These are phyloP conservation scores for Python bivittatus DNA, from an alignment of 2,113 vertebrate species.

Conservation along the genomic window DNA sequence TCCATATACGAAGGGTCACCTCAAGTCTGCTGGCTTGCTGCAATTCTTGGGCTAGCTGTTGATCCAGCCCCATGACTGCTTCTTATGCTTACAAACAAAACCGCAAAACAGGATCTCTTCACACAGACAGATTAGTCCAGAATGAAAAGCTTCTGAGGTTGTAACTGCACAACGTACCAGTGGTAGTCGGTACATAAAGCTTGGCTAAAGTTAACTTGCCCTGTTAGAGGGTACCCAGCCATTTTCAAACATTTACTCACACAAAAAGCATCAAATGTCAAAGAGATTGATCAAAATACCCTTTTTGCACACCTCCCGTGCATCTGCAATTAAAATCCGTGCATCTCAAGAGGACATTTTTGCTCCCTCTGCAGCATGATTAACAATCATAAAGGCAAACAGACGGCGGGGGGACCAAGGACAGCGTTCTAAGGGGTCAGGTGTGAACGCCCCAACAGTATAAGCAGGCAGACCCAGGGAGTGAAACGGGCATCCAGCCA, in stretches of 20 bases:
- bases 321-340: not conserved
- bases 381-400: not conserved
- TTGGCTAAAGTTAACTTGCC: not conserved
- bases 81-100: not conserved
- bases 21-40: not conserved
- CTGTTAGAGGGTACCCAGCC: too few species aligned
- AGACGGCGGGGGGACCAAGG: not conserved
- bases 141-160: not conserved
- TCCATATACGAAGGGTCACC: not conserved
- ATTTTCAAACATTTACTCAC: not conserved
- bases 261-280: not conserved
- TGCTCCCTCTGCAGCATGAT: not conserved
- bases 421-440: not conserved
- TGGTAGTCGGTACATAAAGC: not conserved
- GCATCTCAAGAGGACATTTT: not conserved
- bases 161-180: not conserved
- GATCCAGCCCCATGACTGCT: not conserved
- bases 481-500: not conserved
- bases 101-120: not conserved
- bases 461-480: not conserved
- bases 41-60: not conserved
- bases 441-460: too few species aligned
- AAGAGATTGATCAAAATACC: not conserved
- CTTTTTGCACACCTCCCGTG: not conserved
- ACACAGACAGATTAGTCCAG: not conserved